A percentile compares a stretch with the other conserved stretches of the same genome.
Conservation (phyloP, 1,140 invertebrate genomes). For the Megalonaias nervosa region DNA sequence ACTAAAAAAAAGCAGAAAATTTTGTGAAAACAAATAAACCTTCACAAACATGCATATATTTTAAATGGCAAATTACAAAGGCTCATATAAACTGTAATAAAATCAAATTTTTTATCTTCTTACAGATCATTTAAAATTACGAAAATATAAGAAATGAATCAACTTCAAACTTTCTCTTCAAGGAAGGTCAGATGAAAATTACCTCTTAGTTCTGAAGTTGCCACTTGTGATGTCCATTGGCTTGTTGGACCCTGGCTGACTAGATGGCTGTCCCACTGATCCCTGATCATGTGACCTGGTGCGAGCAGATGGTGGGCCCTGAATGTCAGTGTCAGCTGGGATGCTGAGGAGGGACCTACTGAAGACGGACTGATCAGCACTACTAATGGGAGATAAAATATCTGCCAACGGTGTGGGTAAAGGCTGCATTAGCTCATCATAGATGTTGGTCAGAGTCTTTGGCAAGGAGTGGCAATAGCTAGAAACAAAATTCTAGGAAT, state of each 20-base stretch:
- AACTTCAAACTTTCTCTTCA: too few relatives aligned
- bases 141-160: too few relatives aligned
- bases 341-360: slow-evolving; percentile 19
- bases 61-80: too few relatives aligned
- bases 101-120: too few relatives aligned
- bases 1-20: too few relatives aligned
- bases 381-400: slow-evolving; percentile 44
- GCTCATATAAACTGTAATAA: too few relatives aligned
- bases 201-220: too few relatives aligned
- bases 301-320: slow-evolving; percentile 10
- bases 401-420: slow-evolving; percentile 46
- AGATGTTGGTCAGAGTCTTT: slow-evolving; percentile 50
- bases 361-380: slow-evolving; percentile 40
- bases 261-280: slow-evolving; percentile 18
- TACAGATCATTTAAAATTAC: too few relatives aligned
- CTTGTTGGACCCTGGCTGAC: slow-evolving; percentile 4
- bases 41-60: too few relatives aligned
- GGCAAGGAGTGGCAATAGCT: slow-evolving; percentile 53
- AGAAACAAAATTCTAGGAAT: slow-evolving; percentile 3
- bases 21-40: too few relatives aligned
- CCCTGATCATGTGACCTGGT: slow-evolving; percentile 22
- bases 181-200: too few relatives aligned
- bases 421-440: slow-evolving; percentile 63
- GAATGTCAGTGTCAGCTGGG: neutral
- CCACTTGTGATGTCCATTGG: neutral